Evolutionary conservation across 2,113 vertebrate species (phyloP).

Genomic region (Sebastes fasciatus): DNA sequence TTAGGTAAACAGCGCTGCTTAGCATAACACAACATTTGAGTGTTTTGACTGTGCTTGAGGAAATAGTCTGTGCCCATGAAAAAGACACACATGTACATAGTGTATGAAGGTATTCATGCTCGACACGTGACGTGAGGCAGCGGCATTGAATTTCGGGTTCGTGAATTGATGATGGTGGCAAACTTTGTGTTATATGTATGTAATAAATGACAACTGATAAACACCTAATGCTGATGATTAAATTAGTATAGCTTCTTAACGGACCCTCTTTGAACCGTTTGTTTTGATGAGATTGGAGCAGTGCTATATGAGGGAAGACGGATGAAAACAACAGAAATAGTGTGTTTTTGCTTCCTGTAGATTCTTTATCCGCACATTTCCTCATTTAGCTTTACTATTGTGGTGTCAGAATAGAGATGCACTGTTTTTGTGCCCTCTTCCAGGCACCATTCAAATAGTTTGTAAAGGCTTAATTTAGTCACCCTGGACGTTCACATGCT

Average conservation of each 20-base stretch:
- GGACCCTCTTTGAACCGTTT: neutral
- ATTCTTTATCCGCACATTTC: neutral
- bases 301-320: neutral
- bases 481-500: neutral
- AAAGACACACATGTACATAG: conserved; percentile 67
- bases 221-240: conserved; percentile 15
- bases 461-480: neutral
- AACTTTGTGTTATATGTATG: neutral
- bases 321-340: neutral
- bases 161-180: neutral
- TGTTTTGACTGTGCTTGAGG: conserved; percentile 83
- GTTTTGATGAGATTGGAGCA: neutral
- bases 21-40: conserved; percentile 83
- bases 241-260: neutral
- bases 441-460: neutral
- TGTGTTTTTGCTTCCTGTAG: neutral
- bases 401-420: conserved; percentile 1
- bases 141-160: conserved; percentile 1
- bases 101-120: conserved; percentile 74
- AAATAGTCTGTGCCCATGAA: conserved; percentile 79
- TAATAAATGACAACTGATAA: conserved; percentile 10
- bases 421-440: conserved; percentile 11
- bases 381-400: neutral
- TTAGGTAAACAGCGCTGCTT: conserved; percentile 81
- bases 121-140: conserved; percentile 12